Base-by-base conservation (phyloP, 2,797 vertebrate species). In the Anguilla marmorata region DNA sequence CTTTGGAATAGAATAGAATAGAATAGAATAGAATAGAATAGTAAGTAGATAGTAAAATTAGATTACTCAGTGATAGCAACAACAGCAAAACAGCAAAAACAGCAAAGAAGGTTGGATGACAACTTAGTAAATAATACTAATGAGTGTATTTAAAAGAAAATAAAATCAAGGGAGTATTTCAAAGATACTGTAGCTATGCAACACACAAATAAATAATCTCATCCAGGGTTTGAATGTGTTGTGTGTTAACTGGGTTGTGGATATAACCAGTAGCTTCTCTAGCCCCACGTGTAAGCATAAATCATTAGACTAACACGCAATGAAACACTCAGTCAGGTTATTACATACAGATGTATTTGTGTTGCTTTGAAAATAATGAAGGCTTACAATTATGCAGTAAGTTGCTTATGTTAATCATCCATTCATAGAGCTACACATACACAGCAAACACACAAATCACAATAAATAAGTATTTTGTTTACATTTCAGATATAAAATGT, bases 321-420 rank as follows among this genome's bases (percentile, higher is more conserved):
- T 79, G 50, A 80, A 93, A 92, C 92, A 91, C 93, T 91, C 92
- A 94, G 94, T 94, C 94, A 93, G 92, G 93, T 93, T 93, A 89
- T 11, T 37, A 45, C 91, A 92, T 89, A 54, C 41, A 6, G 60
- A 0, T 19, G 8, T 90, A 91, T 74, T 52, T 41, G 92, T 91
- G 92, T 93, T 91, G 91, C 60, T 88, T 72, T 89, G 91, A 95
- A 93, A 95, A 95, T 95, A 95, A 96, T 95, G 94, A 93, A 96
- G 95, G 90, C 92, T 93, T 93, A 94, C 94, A 93, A 94, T 93
- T 94, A 87, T 92, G 94, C 93, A 95, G 94, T 93, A 96, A 54
- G 11, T 91, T 92, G 60, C 60, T 19, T 63, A 21, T 95, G 93
- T 96, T 95, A 93, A 94, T 94, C 94, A 92, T 91, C 86, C 90